phyloP scores from a whole-genome alignment of 2,113 vertebrate species.

The Phaethornis superciliosus region DNA sequence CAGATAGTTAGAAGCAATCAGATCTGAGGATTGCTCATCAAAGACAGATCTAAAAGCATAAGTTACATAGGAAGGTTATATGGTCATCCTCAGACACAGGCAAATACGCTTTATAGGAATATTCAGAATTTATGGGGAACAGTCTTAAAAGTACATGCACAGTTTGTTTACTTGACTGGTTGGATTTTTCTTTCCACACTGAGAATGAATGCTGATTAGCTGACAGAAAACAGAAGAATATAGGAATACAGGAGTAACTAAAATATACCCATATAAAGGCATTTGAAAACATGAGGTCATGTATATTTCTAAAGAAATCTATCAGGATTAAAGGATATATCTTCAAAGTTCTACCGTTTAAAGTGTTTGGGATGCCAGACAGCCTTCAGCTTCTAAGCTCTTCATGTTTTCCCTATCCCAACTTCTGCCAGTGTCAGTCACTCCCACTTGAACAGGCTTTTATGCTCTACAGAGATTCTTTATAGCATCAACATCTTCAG shows the following conservation, averaged over 20 bases:
- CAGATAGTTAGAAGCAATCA: neutral
- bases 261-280: neutral
- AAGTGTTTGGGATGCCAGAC: neutral
- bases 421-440: neutral
- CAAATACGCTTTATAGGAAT: neutral
- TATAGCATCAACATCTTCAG: neutral
- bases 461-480: neutral
- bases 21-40: neutral
- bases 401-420: neutral
- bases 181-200: neutral
- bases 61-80: neutral
- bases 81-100: neutral
- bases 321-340: neutral
- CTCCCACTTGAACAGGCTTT: neutral
- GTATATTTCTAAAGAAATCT: neutral
- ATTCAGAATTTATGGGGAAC: neutral
- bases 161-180: neutral
- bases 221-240: neutral
- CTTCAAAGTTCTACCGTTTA: neutral
- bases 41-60: neutral
- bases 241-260: neutral
- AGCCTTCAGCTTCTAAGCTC: neutral
- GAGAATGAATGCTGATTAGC: neutral
- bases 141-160: neutral
- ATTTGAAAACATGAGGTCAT: neutral